phyloP scores from a whole-genome alignment of 2,113 vertebrate genomes.

The Tachycineta bicolor region DNA sequence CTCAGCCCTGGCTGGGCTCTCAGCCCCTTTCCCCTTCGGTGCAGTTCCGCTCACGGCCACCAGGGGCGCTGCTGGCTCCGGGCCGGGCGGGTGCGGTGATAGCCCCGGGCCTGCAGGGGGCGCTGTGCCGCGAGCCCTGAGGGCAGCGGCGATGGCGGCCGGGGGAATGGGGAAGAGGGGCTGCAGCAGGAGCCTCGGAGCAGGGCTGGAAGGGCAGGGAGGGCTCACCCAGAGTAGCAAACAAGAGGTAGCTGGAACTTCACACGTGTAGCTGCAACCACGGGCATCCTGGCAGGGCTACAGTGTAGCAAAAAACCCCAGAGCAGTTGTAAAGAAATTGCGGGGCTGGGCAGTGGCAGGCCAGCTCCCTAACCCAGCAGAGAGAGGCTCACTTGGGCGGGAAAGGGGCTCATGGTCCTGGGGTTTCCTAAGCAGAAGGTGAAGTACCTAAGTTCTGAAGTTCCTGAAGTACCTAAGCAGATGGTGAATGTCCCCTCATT shows the following conservation, averaged over 20 bases:
- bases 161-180: too few species aligned
- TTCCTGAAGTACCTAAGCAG: background rate
- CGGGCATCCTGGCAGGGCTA: background rate
- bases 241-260: background rate
- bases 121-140: too few species aligned
- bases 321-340: background rate
- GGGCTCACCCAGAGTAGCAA: background rate
- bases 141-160: too few species aligned
- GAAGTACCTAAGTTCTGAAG: too few species aligned
- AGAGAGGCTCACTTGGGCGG: background rate
- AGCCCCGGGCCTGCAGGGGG: too few species aligned
- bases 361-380: background rate
- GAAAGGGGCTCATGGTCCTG: accelerated
- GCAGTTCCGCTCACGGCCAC: too few species aligned
- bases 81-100: too few species aligned
- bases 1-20: too few species aligned
- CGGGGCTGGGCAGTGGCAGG: background rate
- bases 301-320: background rate
- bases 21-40: too few species aligned
- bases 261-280: background rate
- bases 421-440: too few species aligned
- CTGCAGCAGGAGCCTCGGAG: too few species aligned
- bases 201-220: background rate
- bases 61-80: too few species aligned
- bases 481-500: background rate